Conservation (phyloP, 1,140 invertebrate genomes). For the Diachasmimorpha longicaudata region DNA sequence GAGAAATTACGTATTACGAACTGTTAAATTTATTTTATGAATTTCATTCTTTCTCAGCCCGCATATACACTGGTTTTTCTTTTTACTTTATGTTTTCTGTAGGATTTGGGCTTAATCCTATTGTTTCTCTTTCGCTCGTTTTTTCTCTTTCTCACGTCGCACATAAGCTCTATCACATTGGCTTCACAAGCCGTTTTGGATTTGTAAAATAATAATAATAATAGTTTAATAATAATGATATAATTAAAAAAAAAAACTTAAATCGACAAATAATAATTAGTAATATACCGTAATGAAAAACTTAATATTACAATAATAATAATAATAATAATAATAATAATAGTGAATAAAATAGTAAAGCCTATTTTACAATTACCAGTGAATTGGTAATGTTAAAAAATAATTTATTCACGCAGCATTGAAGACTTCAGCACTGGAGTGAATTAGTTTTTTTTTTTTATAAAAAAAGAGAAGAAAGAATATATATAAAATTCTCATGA, state of each 20-base stretch:
- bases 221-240: conserved; percentile 31
- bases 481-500: neutral
- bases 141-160: conserved; percentile 45
- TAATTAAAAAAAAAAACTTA: conserved; percentile 40
- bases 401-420: neutral
- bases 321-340: conserved; percentile 36
- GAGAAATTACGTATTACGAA: neutral
- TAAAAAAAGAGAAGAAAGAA: neutral
- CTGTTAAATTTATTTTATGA: neutral
- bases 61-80: neutral
- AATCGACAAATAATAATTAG: conserved; percentile 41
- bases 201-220: conserved; percentile 39
- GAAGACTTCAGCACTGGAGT: neutral
- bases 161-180: conserved; percentile 64
- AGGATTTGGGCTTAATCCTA: conserved; percentile 13
- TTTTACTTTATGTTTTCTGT: neutral
- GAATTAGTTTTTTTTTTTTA: neutral
- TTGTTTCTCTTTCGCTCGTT: conserved; percentile 32
- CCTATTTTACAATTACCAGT: neutral
- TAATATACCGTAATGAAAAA: conserved; percentile 21
- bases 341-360: conserved; percentile 8
- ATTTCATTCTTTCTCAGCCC: neutral
- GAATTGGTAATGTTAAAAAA: neutral
- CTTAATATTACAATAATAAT: conserved; percentile 30
- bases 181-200: conserved; percentile 60